These are phyloP conservation scores for Leptopterna dolabrata DNA, from an alignment of 2,888 invertebrate genomes.

Conservation along the genomic window DNA sequence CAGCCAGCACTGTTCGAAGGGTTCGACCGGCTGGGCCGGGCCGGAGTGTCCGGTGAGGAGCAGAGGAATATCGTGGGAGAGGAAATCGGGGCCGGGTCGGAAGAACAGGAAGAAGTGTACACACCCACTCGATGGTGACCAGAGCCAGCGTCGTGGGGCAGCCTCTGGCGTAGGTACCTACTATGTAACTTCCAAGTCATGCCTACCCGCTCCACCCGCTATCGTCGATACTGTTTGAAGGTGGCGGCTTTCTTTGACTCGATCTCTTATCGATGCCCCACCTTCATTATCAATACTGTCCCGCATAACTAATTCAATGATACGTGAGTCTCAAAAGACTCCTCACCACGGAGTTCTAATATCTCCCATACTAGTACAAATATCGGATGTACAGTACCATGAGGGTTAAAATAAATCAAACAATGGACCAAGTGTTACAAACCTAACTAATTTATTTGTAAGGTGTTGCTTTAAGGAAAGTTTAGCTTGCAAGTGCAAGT, in stretches of 20 bases:
- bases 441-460: no score
- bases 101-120: background rate
- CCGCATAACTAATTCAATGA: background rate
- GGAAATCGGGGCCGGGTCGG: background rate
- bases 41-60: background rate
- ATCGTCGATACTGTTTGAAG: background rate
- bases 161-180: background rate
- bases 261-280: background rate
- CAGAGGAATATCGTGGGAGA: background rate
- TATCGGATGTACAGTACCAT: no score
- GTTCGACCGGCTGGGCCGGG: background rate
- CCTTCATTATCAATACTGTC: background rate
- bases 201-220: background rate
- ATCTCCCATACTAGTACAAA: background rate
- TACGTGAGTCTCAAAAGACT: background rate
- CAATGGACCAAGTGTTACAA: no score
- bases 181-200: background rate
- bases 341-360: background rate
- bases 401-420: no score
- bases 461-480: no score
- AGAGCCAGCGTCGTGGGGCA: background rate
- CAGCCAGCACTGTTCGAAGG: no score
- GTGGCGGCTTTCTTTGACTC: background rate
- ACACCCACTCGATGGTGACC: background rate
- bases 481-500: no score